Percentiles rank a stretch among this genome's conserved stretches.
Conservation (phyloP, 2,797 vertebrate species). For the Spinus pinus region DNA sequence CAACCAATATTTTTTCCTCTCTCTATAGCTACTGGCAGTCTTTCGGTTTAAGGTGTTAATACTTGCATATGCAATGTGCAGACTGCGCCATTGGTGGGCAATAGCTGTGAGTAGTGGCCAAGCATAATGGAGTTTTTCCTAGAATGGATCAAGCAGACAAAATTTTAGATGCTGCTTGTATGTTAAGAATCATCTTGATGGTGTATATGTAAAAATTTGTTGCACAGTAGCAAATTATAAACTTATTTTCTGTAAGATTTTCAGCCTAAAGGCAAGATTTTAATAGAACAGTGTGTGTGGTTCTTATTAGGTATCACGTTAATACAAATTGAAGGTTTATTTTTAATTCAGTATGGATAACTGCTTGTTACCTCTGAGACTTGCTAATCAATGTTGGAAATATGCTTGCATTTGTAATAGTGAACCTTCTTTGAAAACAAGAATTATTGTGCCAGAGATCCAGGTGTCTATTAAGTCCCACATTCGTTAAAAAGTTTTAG, state of each 20-base stretch:
- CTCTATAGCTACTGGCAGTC: constrained; percentile 86
- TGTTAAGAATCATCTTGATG: constrained; percentile 28
- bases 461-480: not conserved
- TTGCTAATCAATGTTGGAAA: not conserved
- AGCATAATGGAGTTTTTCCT: constrained; percentile 4
- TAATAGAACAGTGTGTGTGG: not conserved
- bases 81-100: constrained; percentile 94
- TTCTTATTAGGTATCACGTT: not conserved
- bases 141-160: not conserved
- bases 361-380: not conserved
- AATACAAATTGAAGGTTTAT: not conserved
- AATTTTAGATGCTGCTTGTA: not conserved
- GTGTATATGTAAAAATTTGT: not conserved
- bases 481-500: not conserved
- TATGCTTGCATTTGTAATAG: not conserved
- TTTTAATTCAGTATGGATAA: not conserved
- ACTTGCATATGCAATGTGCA: constrained; percentile 92
- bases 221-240: not conserved
- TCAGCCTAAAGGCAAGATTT: not conserved
- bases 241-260: not conserved
- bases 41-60: constrained; percentile 92
- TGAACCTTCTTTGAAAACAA: not conserved
- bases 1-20: constrained; percentile 34
- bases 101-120: constrained; percentile 85
- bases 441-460: not conserved